Percentiles rank a stretch among this genome's conserved stretches.
These are phyloP conservation scores for Himalopsyche phryganea DNA, from an alignment of 1,140 invertebrate species.

Conservation along the genomic window DNA sequence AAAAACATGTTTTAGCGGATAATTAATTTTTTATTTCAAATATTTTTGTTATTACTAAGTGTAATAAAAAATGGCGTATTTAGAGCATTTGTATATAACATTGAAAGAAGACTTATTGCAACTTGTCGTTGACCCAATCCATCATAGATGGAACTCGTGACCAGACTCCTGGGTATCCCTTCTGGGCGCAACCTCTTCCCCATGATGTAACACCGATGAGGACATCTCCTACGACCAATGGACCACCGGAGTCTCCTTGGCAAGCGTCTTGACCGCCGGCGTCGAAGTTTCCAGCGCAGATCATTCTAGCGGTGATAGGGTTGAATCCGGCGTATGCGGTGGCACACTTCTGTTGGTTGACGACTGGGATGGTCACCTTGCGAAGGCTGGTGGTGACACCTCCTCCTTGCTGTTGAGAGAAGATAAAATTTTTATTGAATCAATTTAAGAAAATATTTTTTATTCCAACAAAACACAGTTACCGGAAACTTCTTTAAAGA, in stretches of 20 bases:
- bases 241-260: conserved; percentile 50
- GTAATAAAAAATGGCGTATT: too few relatives aligned
- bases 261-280: conserved; percentile 38
- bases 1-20: too few relatives aligned
- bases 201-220: conserved; percentile 51
- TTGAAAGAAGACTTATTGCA: too few relatives aligned
- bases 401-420: not conserved
- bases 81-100: too few relatives aligned
- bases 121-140: conserved; percentile 38
- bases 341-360: conserved; percentile 39
- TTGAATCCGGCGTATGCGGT: conserved; percentile 30
- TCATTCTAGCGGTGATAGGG: conserved; percentile 59
- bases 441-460: too few relatives aligned
- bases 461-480: too few relatives aligned
- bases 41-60: too few relatives aligned
- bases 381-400: not conserved
- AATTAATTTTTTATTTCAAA: too few relatives aligned
- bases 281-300: conserved; percentile 60
- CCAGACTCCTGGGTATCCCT: conserved; percentile 53
- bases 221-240: conserved; percentile 32
- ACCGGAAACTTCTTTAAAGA: too few relatives aligned
- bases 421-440: too few relatives aligned
- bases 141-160: conserved; percentile 41
- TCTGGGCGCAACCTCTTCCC: conserved; percentile 47
- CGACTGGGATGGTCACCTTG: conserved; percentile 42